Percentiles rank a stretch among this genome's conserved stretches.
Evolutionary conservation across 2,888 invertebrate genomes (phyloP).

Genomic region (Ptilodon capucinus): DNA sequence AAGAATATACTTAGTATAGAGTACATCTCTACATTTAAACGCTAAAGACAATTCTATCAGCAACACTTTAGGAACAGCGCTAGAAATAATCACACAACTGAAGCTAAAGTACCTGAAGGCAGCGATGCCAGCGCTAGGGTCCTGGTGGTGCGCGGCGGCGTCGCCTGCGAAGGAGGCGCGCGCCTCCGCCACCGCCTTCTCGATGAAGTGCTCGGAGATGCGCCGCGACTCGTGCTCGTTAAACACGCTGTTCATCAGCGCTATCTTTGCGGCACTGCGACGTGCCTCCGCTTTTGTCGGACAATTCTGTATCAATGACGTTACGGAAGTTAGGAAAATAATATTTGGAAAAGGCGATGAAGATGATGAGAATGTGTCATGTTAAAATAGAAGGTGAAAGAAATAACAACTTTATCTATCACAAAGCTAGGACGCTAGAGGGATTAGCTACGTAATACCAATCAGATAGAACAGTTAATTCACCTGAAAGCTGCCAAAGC

Average conservation of each 20-base stretch:
- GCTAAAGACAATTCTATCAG: neutral
- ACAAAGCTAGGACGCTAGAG: too few relatives aligned
- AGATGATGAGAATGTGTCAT: too few relatives aligned
- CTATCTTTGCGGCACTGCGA: slow-evolving; percentile 96
- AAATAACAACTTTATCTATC: too few relatives aligned
- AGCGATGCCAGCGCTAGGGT: slow-evolving; percentile 87
- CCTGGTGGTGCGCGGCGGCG: slow-evolving; percentile 84
- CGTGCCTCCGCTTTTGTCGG: slow-evolving; percentile 97
- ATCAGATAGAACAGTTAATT: slow-evolving; percentile 3
- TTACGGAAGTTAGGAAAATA: too few relatives aligned
- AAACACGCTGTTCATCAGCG: slow-evolving; percentile 98
- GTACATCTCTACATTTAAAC: neutral
- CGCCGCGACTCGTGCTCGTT: slow-evolving; percentile 96
- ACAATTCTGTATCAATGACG: too few relatives aligned
- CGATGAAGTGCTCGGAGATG: slow-evolving; percentile 96
- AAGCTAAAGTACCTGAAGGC: slow-evolving; percentile 88
- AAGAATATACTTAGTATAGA: neutral
- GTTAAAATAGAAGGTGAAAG: too few relatives aligned
- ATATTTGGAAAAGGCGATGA: too few relatives aligned
- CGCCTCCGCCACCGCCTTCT: slow-evolving; percentile 96
- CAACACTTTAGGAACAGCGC: too few relatives aligned
- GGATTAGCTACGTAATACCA: neutral
- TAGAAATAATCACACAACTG: too few relatives aligned
- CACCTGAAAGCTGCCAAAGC: slow-evolving; percentile 97
- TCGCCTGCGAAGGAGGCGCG: slow-evolving; percentile 90